Conservation (phyloP, 2,888 invertebrate species). For the Stratiomys singularior region DNA sequence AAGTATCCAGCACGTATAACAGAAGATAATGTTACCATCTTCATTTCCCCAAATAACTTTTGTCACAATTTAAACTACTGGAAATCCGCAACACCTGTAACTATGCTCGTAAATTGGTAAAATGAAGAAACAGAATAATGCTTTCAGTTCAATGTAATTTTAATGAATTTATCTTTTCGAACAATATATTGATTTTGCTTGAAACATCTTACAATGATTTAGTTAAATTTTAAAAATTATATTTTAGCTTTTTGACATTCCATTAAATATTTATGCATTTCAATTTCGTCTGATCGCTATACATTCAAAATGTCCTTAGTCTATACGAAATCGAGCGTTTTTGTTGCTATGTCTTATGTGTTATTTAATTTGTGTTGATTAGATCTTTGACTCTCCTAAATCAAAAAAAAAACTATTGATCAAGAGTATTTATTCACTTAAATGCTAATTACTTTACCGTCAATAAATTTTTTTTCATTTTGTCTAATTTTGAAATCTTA, state of each 20-base stretch:
- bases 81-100: too few species aligned
- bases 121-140: background rate
- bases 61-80: too few species aligned
- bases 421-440: background rate
- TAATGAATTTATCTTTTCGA: background rate
- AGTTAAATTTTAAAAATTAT: conserved; percentile 1
- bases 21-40: too few species aligned
- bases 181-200: background rate
- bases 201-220: background rate
- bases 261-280: background rate
- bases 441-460: background rate
- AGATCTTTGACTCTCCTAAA: conserved; percentile 27
- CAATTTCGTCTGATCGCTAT: background rate
- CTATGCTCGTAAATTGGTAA: too few species aligned
- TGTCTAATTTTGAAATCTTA: too few species aligned
- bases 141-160: background rate
- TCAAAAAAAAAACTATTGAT: background rate
- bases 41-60: too few species aligned
- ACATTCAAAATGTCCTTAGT: background rate
- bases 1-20: too few species aligned
- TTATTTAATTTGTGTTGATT: background rate
- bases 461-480: too few species aligned
- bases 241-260: background rate
- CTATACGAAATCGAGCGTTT: background rate
- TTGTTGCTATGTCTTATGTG: background rate